Evolutionary conservation across 2,797 vertebrate genomes (phyloP).

Genomic region (Microhierax caerulescens): DNA sequence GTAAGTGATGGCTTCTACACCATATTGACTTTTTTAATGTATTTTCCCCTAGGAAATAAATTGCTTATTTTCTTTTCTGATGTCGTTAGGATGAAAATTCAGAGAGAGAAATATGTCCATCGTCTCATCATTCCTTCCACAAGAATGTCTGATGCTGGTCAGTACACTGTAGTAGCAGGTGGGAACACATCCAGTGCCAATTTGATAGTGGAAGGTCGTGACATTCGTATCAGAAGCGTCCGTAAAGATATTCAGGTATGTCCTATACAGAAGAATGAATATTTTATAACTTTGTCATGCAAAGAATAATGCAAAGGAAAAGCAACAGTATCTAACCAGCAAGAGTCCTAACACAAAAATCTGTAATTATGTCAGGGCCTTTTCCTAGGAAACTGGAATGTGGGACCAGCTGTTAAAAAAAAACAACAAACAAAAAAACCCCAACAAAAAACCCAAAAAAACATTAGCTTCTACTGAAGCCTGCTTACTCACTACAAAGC

Average conservation of each 20-base stretch:
- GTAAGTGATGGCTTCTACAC: conserved; percentile 58
- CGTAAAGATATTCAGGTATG: conserved; percentile 79
- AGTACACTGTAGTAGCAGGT: conserved; percentile 93
- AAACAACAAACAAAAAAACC: not conserved
- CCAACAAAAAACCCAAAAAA: too few relatives aligned
- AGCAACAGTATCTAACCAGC: not conserved
- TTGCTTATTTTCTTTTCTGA: not conserved
- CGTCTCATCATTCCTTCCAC: conserved; percentile 91
- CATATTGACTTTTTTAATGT: not conserved
- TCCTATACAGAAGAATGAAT: not conserved
- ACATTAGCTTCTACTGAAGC: conserved; percentile 44
- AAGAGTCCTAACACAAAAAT: not conserved
- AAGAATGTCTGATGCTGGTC: conserved; percentile 90
- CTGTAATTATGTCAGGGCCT: not conserved
- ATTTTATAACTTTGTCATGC: not conserved
- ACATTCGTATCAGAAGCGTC: conserved; percentile 81
- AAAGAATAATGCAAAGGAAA: not conserved
- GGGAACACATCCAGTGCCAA: conserved; percentile 90
- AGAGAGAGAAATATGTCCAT: conserved; percentile 90
- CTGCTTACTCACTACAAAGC: conserved; percentile 58
- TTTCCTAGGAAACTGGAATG: not conserved
- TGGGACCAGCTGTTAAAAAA: not conserved
- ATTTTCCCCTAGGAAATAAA: not conserved
- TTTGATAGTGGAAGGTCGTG: conserved; percentile 90
- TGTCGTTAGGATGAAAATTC: conserved; percentile 81